phyloP scores from a whole-genome alignment of 2,113 vertebrate species.

The Oryzias woworae region DNA sequence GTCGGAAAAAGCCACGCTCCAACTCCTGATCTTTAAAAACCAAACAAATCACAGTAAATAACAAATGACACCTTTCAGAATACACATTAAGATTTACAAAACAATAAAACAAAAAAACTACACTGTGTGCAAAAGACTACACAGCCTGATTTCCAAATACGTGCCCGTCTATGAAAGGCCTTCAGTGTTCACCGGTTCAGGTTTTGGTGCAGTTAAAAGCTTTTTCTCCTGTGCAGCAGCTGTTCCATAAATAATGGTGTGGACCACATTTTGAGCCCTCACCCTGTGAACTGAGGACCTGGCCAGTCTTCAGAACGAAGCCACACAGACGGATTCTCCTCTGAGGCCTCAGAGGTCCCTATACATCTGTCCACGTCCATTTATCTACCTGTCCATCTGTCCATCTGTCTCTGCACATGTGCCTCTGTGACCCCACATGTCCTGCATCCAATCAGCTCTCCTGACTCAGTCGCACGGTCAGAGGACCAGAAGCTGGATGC shows the following conservation, averaged over 20 bases:
- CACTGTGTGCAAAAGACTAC: no score
- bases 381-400: conserved; percentile 54
- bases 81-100: no score
- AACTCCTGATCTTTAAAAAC: no score
- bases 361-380: conserved; percentile 58
- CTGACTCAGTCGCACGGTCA: conserved; percentile 47
- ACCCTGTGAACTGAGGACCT: conserved; percentile 41
- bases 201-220: not conserved
- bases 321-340: conserved; percentile 21
- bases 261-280: conserved; percentile 10
- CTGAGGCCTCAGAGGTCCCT: conserved; percentile 33
- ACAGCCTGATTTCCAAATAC: no score
- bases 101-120: no score
- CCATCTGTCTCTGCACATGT: conserved; percentile 37
- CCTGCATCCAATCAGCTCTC: conserved; percentile 65
- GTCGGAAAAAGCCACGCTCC: no score
- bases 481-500: conserved; percentile 49
- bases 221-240: conserved; percentile 1
- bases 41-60: no score
- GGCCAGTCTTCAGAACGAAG: conserved; percentile 37
- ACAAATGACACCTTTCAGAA: no score
- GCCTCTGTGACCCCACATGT: conserved; percentile 62
- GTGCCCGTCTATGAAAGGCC: no score
- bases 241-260: conserved; percentile 12
- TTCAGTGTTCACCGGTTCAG: no score